Percentiles rank a stretch among this genome's conserved stretches.
Conservation (phyloP, 2,797 vertebrate species). For the Mastacembelus armatus region DNA sequence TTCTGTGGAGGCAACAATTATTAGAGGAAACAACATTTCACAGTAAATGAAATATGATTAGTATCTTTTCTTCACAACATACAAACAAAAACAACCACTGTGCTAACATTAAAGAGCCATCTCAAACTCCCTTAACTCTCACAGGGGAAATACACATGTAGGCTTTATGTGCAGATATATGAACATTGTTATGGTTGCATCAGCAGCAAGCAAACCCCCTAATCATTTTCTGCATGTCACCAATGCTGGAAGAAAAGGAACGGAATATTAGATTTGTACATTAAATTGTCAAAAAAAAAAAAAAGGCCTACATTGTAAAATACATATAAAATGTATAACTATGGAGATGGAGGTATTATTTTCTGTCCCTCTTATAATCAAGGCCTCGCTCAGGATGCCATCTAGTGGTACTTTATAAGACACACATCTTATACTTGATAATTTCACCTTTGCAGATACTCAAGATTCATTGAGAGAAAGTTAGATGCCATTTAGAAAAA, state of each 20-base stretch:
- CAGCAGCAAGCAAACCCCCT: conserved; percentile 6
- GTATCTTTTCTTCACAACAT: neutral
- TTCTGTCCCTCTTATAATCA: conserved; percentile 20
- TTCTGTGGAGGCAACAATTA: neutral
- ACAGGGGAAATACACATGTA: conserved; percentile 3
- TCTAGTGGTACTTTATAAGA: conserved; percentile 67
- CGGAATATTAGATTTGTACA: conserved; percentile 12
- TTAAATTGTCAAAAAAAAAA: conserved; percentile 19
- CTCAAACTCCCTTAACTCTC: neutral
- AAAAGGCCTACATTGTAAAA: conserved; percentile 11
- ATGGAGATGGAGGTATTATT: conserved; percentile 34
- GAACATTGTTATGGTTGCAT: neutral
- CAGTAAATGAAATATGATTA: neutral
- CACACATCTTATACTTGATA: neutral
- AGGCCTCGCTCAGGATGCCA: conserved; percentile 75
- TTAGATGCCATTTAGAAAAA: too few species aligned
- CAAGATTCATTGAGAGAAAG: neutral
- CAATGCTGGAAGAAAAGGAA: conserved; percentile 11
- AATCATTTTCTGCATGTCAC: conserved; percentile 8
- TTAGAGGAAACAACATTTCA: conserved; percentile 7
- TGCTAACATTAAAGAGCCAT: neutral
- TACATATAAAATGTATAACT: conserved; percentile 17
- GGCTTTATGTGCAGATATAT: neutral
- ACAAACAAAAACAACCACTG: neutral
- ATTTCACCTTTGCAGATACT: neutral